Percentiles rank a stretch among this genome's conserved stretches.
Evolutionary conservation across 2,113 vertebrate species (phyloP).

Genomic region (Acrocephalus kingi): DNA sequence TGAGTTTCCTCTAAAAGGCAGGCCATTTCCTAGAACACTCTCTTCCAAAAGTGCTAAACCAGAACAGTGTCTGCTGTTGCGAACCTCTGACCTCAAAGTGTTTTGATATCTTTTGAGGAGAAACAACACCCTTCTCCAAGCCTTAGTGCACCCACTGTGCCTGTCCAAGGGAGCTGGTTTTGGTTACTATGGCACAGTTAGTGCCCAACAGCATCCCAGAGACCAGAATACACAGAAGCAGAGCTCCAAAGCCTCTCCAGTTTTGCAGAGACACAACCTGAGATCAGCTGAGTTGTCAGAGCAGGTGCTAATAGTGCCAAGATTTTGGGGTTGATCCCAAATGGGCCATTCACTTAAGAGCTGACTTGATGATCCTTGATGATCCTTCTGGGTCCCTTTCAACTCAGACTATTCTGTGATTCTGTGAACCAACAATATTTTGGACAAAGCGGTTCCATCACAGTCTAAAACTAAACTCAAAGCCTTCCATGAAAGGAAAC

Average conservation of each 20-base stretch:
- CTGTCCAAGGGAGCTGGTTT: background rate
- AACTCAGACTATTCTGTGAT: background rate
- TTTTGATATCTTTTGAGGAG: background rate
- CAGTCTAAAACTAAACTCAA: background rate
- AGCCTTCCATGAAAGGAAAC: background rate
- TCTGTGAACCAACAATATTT: background rate
- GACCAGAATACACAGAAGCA: background rate
- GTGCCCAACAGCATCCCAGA: background rate
- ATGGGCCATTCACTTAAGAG: background rate
- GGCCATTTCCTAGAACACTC: background rate
- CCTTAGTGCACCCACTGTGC: background rate
- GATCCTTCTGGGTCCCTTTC: background rate
- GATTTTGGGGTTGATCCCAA: background rate
- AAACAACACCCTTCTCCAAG: background rate
- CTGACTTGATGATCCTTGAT: background rate
- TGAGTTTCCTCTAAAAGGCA: background rate
- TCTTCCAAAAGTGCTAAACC: background rate
- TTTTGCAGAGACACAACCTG: background rate
- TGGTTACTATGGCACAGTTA: background rate
- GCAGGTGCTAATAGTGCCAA: background rate
- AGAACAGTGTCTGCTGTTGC: accelerated
- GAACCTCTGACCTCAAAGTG: accelerated
- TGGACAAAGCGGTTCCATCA: background rate
- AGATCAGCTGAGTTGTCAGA: background rate
- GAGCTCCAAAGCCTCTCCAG: background rate